A percentile compares a stretch with the other conserved stretches of the same genome.
Conservation (phyloP, 2,888 invertebrate genomes). For the Buathra laborator region DNA sequence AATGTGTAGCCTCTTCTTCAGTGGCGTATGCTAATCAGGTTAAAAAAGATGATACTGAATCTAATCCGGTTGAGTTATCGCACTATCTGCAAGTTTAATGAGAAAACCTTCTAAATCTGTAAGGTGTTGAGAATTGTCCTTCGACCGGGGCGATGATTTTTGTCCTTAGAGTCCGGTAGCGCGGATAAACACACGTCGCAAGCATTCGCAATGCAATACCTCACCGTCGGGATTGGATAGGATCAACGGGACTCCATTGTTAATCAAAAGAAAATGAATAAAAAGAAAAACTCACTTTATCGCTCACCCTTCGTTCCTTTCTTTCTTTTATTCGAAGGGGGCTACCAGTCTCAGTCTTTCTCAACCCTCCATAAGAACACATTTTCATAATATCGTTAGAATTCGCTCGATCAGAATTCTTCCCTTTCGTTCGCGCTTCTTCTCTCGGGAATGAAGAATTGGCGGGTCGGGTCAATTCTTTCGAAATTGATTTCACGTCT, state of each 20-base stretch:
- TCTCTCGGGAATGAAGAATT: constrained; percentile 46
- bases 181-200: constrained; percentile 58
- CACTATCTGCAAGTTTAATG: no score
- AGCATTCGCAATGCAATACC: constrained; percentile 48
- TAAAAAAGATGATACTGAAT: no score
- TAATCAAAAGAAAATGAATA: constrained; percentile 40
- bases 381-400: constrained; percentile 63
- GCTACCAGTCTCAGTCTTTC: constrained; percentile 54
- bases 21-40: no score
- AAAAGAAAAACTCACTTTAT: constrained; percentile 31
- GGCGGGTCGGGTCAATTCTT: constrained; percentile 2
- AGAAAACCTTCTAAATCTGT: no score
- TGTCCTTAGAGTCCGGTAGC: constrained; percentile 20
- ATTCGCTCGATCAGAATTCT: constrained; percentile 32
- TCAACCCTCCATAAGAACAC: constrained; percentile 47
- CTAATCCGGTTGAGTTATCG: no score
- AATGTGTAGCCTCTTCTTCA: no score
- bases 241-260: constrained; percentile 43
- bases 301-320: background rate
- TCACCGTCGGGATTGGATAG: constrained; percentile 20
- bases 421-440: constrained; percentile 38
- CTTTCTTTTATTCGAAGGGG: constrained; percentile 12
- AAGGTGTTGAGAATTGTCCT: background rate
- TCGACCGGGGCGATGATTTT: constrained; percentile 10
- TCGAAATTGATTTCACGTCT: constrained; percentile 52